Percentiles rank a stretch among this genome's conserved stretches.
Conservation (phyloP, 2,888 invertebrate genomes). For the Drosophila conformis region DNA sequence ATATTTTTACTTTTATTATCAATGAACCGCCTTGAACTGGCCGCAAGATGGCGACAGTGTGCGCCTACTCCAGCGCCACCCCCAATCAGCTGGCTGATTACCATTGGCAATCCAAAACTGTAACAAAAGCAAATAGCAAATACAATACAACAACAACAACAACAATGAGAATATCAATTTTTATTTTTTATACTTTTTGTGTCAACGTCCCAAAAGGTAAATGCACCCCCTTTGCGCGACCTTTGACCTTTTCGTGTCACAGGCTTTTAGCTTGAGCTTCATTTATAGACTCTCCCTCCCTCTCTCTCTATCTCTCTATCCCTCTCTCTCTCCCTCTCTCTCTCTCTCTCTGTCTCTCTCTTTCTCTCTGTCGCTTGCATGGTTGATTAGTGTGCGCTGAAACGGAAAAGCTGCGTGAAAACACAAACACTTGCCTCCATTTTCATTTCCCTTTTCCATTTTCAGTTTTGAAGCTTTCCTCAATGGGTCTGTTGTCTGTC, state of each 20-base stretch:
- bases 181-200: constrained; percentile 32
- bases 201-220: constrained; percentile 76
- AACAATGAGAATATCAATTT: not conserved
- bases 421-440: constrained; percentile 49
- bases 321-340: no score
- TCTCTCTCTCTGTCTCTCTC: not conserved
- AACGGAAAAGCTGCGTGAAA: constrained; percentile 69
- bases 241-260: constrained; percentile 73
- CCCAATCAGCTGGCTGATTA: constrained; percentile 21
- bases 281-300: not conserved
- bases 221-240: constrained; percentile 56
- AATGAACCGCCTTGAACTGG: constrained; percentile 73
- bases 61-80: not conserved
- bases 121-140: constrained; percentile 24
- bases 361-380: not conserved
- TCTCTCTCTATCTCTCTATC: not conserved
- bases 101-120: constrained; percentile 31
- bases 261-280: constrained; percentile 31
- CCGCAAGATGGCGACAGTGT: constrained; percentile 4
- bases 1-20: constrained; percentile 32
- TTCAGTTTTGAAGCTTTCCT: constrained; percentile 20
- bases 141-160: constrained; percentile 13
- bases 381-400: constrained; percentile 49
- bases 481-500: not conserved
- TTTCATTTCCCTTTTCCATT: not conserved